Base-by-base conservation (phyloP, 2,113 vertebrate species). In the Myotis davidii region DNA sequence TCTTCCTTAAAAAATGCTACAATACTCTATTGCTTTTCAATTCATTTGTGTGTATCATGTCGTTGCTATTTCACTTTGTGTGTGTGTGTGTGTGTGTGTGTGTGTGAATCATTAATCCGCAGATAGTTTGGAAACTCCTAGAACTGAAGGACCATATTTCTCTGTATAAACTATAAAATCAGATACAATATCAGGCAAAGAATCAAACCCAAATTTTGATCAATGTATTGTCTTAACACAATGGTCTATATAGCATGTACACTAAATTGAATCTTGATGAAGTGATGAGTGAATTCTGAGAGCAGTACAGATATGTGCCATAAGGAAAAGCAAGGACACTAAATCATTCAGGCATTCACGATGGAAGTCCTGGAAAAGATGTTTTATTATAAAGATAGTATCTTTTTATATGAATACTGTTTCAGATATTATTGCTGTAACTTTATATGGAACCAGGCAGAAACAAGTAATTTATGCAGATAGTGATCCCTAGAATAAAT, bases 371-470 rank as follows among this genome's bases (percentile, higher is more conserved):
- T 88, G 20, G 23, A 82, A 91, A 90, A 88, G 23, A 84, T 65
- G 25, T 86, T 92, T 93, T 81, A 89, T 87, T 86, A 97, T 92
- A 93, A 39, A 91, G 54, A 92, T 29, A 42, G 25, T 74, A 88
- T 96, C 54, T 76, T 84, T 88, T 87, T 92, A 64, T 67, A 67
- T 84, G 16, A 74, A 69, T 93, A 54, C 6, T 23, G 5, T 84
- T 95, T 92, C 93, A 61, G 32, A 6, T 50, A 72, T 87, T 85
- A 65, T 84, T 91, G 72, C 48, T 67, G 14, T 9, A 86, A 72
- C 12, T 74, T 69, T 82, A 87, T 88, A 79, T 95, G 56, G 50
- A 79, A 70, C 37, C 25, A 72, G 23, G 29, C 1, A 76, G 13
- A 72, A 29, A 45, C 12, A 95, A 48, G 77, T 78, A 50, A 85